Percentiles rank a stretch among this genome's conserved stretches.
Evolutionary conservation across 2,797 vertebrate genomes (phyloP).

Genomic region (Myoxocephalus aenaeus): DNA sequence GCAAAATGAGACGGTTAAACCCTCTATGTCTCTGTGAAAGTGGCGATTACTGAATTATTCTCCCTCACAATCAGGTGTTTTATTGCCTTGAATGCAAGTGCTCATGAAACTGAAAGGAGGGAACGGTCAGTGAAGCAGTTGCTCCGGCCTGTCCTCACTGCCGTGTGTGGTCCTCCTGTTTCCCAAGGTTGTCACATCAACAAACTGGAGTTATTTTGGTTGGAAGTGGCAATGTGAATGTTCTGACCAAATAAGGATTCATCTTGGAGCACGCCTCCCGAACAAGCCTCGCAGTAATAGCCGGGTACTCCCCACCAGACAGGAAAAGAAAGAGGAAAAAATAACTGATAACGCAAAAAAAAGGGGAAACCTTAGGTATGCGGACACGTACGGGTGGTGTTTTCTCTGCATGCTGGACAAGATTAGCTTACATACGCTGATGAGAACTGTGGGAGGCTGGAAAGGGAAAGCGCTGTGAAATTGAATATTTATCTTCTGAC

Average conservation of each 20-base stretch:
- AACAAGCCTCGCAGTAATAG: constrained; percentile 45
- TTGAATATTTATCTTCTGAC: constrained; percentile 44
- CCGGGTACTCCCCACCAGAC: constrained; percentile 49
- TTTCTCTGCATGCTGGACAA: constrained; percentile 48
- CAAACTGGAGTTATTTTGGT: constrained; percentile 85
- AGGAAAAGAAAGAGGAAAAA: constrained; percentile 46
- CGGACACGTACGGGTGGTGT: constrained; percentile 39
- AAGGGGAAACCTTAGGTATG: constrained; percentile 43
- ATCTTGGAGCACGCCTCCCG: constrained; percentile 57
- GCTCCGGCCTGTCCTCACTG: constrained; percentile 64
- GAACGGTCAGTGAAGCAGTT: constrained; percentile 61
- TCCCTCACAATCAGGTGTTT: constrained; percentile 24
- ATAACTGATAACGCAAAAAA: constrained; percentile 37
- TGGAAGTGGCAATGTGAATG: constrained; percentile 76
- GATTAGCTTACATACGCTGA: constrained; percentile 45
- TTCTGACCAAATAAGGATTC: constrained; percentile 86
- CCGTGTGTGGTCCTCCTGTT: constrained; percentile 82
- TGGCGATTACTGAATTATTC: constrained; percentile 21
- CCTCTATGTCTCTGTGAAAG: constrained; percentile 10
- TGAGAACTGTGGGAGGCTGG: constrained; percentile 45
- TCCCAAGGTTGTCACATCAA: constrained; percentile 82
- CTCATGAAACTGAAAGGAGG: constrained; percentile 58
- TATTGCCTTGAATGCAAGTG: constrained; percentile 38
- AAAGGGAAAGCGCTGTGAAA: constrained; percentile 32
- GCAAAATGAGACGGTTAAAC: constrained; percentile 20